Conservation (phyloP, 2,797 vertebrate genomes). For the Valencia hispanica region DNA sequence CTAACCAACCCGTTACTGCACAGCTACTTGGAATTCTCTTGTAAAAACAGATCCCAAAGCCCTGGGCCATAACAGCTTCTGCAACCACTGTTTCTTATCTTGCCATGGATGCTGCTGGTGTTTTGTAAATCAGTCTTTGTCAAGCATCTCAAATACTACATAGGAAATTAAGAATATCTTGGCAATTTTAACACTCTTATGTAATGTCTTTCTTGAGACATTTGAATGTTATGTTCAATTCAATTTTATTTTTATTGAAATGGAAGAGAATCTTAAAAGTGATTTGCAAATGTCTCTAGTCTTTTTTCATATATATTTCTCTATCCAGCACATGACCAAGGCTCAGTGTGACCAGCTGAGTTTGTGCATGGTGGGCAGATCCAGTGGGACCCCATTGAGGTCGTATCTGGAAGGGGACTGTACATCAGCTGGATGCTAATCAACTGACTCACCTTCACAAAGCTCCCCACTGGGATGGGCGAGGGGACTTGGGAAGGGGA, state of each 20-base stretch:
- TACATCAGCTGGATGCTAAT: slow-evolving; percentile 78
- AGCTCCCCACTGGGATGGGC: slow-evolving; percentile 59
- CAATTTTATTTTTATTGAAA: background rate
- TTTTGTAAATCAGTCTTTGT: too few relatives aligned
- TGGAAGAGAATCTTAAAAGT: background rate
- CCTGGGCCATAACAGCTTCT: too few relatives aligned
- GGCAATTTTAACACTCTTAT: too few relatives aligned
- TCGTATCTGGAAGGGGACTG: slow-evolving; percentile 62
- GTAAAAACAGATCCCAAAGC: too few relatives aligned
- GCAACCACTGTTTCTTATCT: too few relatives aligned
- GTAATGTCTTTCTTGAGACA: background rate
- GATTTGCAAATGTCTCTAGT: background rate
- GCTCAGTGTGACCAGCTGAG: slow-evolving; percentile 36
- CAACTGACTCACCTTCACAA: slow-evolving; percentile 77
- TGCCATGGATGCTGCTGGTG: too few relatives aligned
- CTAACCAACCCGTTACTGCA: background rate
- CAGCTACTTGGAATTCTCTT: too few relatives aligned
- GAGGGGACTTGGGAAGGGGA: slow-evolving; percentile 61
- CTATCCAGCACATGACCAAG: slow-evolving; percentile 20
- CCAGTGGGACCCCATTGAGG: slow-evolving; percentile 56
- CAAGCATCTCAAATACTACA: too few relatives aligned
- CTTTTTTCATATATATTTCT: slow-evolving; percentile 7
- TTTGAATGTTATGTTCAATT: background rate
- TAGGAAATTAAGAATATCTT: too few relatives aligned
- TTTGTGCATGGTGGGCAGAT: slow-evolving; percentile 21